Evolutionary conservation across 2,888 invertebrate genomes (phyloP), one percentile per base, ranked within the genome.

Genomic region (Exephanes ischioxanthus): DNA sequence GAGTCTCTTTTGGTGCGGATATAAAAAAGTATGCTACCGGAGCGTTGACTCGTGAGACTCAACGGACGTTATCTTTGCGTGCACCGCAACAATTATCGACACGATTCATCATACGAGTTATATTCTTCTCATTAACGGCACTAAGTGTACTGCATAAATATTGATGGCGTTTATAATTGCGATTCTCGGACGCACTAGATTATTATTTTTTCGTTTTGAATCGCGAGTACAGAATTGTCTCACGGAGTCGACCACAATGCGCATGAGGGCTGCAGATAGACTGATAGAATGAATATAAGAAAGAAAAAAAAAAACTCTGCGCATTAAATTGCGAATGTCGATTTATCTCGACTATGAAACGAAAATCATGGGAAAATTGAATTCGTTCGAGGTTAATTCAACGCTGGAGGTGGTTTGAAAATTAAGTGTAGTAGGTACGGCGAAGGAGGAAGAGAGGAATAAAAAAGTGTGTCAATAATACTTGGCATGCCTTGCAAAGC

Each of bases 391-490:
- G 41, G 41, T 41, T 41, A 41, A 41, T 53, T 53, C 5, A 6
- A 19, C 7, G 53, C n/a, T 4, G 7, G 7, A 53, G 53, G 53
- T 4, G n/a, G n/a, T 53, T 53, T 53, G n/a, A n/a, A 48, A 70
- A 70, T 26, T 51, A 48, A 51, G 48, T 48, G 37, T 19, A 55
- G 5, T 4, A 19, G 6, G 33, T n/a, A n/a, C 33, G 41, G 3
- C 9, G 30, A 61, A 45, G 11, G 48, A 30, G n/a, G 26, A 9
- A 11, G 7, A 45, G 41, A 58, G 37, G 22, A 19, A 19, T 37
- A 45, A 26, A 22, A 45, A 73, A 73, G 73, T 73, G 48, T 73
- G 73, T 73, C 14, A 76, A 76, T 66, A 76, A 84, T 84, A 76
- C 70, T 76, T 70, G 55, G 58, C 11, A 75, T 73, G 78, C 55